Base-by-base conservation (phyloP, 2,797 vertebrate genomes). In the Enteromius mattozi region DNA sequence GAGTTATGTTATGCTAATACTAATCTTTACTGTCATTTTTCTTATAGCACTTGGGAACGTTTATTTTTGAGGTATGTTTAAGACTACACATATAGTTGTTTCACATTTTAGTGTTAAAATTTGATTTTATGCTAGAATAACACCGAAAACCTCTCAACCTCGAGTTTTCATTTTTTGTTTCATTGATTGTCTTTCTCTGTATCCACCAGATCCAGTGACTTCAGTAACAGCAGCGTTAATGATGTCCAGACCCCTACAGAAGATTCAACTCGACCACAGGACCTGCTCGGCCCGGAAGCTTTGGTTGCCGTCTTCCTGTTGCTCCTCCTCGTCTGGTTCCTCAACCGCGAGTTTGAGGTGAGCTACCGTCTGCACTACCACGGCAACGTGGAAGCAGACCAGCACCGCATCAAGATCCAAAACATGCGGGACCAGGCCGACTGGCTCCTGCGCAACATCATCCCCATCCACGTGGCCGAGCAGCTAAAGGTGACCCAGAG, bases 341-440 rank as follows among this genome's bases (percentile, higher is more conserved):
- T 99, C 88, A 99, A 99, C 88, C 96, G 97, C 0, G 98, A 99
- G 92, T 97, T 99, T 0, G 97, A 99, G 91, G 97, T 99, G 92
- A 98, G 97, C 86, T 99, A 99, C 92, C 97, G 98, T 4, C 96
- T 99, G 12, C 97, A 99, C 94, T 99, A 99, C 94, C 97, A 99
- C 0, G 98, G 98, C 10, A 96, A 98, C 0, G 96, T 98, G 81
- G 98, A 99, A 87, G 98, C 98, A 0, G 97, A 98, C 88, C 96
- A 97, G 56, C 98, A 99, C 89, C 97, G 97, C 87, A 95, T 92
- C 89, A 99, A 98, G 90, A 99, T 99, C 91, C 97, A 99, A 94
- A 98, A 92, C 89, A 97, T 99, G 98, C 91, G 97, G 85, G 96
- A 99, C 92, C 98, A 99, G 91, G 98, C 98, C 0, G 97, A 99